Percentiles rank a stretch among this genome's conserved stretches.
phyloP scores from a whole-genome alignment of 2,113 vertebrate genomes.

The Coptodon rendalli region DNA sequence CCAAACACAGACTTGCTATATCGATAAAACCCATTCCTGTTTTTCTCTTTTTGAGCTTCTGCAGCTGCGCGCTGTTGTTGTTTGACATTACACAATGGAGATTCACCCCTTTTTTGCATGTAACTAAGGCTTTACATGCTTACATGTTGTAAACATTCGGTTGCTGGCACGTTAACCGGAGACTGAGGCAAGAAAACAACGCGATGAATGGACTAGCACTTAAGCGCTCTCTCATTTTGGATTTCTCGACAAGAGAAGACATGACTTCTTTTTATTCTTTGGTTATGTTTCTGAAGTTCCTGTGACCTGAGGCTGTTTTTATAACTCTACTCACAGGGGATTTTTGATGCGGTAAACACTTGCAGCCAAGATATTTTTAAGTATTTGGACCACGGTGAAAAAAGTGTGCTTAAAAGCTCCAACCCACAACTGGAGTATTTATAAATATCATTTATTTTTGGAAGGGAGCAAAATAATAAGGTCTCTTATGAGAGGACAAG shows the following conservation, averaged over 20 bases:
- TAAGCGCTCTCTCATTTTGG: not conserved
- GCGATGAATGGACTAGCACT: not conserved
- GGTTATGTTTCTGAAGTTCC: not conserved
- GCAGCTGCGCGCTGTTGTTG: not conserved
- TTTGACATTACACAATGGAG: not conserved
- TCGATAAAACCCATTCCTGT: conserved; percentile 1
- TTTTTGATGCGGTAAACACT: not conserved
- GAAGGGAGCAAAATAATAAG: not conserved
- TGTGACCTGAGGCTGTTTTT: not conserved
- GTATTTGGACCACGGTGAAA: not conserved
- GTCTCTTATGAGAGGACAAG: not conserved
- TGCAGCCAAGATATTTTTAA: not conserved
- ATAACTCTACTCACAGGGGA: not conserved
- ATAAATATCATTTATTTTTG: not conserved
- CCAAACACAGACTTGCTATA: not conserved
- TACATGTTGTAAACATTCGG: not conserved
- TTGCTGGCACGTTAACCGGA: not conserved
- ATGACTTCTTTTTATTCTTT: not conserved
- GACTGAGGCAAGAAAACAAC: not conserved
- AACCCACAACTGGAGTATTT: not conserved
- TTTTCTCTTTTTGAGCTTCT: not conserved
- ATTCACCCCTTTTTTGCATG: not conserved
- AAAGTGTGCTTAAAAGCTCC: not conserved
- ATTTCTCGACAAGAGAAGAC: not conserved
- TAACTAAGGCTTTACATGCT: not conserved